phyloP scores from a whole-genome alignment of 2,888 invertebrate genomes.

The Ochlodes sylvanus region DNA sequence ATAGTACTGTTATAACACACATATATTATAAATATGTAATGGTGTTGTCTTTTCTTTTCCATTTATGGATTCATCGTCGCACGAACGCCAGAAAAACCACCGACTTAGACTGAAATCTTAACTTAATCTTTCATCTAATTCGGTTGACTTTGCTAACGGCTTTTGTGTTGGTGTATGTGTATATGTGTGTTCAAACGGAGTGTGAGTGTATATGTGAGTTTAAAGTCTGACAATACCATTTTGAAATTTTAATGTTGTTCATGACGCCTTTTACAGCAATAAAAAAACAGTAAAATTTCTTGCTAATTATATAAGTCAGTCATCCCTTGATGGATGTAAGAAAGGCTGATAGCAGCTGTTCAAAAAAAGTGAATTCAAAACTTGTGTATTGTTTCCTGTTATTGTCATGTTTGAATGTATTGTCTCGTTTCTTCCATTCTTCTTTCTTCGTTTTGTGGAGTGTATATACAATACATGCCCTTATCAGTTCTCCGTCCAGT shows the following conservation, averaged over 20 bases:
- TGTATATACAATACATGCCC: conserved; percentile 89
- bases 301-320: too few relatives aligned
- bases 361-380: too few relatives aligned
- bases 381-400: too few relatives aligned
- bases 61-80: neutral
- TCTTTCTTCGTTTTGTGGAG: conserved; percentile 47
- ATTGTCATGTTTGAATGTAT: neutral
- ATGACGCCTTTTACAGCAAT: too few relatives aligned
- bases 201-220: neutral
- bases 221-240: too few relatives aligned
- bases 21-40: too few relatives aligned
- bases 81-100: conserved; percentile 13
- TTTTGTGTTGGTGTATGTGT: neutral
- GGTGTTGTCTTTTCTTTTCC: neutral
- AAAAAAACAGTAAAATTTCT: too few relatives aligned
- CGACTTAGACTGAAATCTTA: conserved; percentile 16
- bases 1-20: too few relatives aligned
- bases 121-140: conserved; percentile 7
- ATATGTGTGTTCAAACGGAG: too few relatives aligned
- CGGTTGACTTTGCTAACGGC: conserved; percentile 16
- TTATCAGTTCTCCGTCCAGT: conserved; percentile 99
- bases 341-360: too few relatives aligned
- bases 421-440: conserved; percentile 25
- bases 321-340: too few relatives aligned
- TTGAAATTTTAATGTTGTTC: too few relatives aligned